Percentiles rank a stretch among this genome's conserved stretches.
phyloP scores from a whole-genome alignment of 2,888 invertebrate genomes.

The Blastobasis lacticolella region DNA sequence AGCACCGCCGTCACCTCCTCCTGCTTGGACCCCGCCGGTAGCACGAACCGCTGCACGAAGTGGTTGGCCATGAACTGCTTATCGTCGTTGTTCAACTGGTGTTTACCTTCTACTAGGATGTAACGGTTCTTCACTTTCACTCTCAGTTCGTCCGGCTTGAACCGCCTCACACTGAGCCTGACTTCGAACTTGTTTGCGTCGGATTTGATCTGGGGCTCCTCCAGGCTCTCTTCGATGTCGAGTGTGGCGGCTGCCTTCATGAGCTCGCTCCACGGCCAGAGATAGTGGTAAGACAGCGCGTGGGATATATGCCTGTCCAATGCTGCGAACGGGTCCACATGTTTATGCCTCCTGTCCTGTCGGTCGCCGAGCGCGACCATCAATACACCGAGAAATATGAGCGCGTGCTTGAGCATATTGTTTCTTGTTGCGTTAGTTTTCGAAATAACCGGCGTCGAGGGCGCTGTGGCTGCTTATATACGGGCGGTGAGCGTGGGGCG shows the following conservation, averaged over 20 bases:
- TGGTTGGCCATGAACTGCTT: conserved; percentile 51
- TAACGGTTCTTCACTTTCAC: conserved; percentile 59
- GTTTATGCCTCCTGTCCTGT: conserved; percentile 23
- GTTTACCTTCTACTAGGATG: conserved; percentile 54
- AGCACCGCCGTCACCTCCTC: conserved; percentile 58
- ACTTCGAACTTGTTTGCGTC: conserved; percentile 47
- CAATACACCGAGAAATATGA: conserved; percentile 36
- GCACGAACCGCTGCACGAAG: conserved; percentile 54
- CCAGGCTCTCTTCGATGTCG: conserved; percentile 41
- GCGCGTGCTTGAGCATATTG: conserved; percentile 45
- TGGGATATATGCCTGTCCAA: conserved; percentile 54
- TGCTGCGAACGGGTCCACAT: conserved; percentile 49
- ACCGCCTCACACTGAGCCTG: conserved; percentile 47
- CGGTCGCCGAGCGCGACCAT: conserved; percentile 30
- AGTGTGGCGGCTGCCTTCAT: conserved; percentile 47
- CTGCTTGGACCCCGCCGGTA: conserved; percentile 51
- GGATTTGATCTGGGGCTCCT: conserved; percentile 54
- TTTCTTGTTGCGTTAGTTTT: conserved; percentile 22
- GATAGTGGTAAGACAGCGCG: conserved; percentile 48
- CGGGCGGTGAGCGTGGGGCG: conserved; percentile 38
- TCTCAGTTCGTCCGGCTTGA: conserved; percentile 55
- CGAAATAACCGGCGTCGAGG: conserved; percentile 32
- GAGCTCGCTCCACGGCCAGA: conserved; percentile 64
- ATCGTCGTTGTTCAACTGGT: conserved; percentile 35
- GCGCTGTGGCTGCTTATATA: conserved; percentile 48